phyloP scores from a whole-genome alignment of 2,888 invertebrate genomes.

The Rhaphigaster nebulosa region DNA sequence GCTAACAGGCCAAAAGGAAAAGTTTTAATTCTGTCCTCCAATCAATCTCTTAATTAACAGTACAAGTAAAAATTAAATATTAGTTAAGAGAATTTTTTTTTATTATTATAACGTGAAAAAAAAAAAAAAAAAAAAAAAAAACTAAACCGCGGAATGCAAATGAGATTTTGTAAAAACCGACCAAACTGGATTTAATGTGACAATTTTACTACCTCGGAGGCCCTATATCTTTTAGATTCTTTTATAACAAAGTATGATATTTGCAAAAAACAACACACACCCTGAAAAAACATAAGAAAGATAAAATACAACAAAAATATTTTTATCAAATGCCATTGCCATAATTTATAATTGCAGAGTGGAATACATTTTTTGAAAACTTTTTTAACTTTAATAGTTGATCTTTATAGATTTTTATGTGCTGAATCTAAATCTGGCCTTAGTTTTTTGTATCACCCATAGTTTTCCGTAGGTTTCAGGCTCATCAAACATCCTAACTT shows the following conservation, averaged over 20 bases:
- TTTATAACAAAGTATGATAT: not conserved
- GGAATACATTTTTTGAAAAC: too few species aligned
- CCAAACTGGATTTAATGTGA: slow-evolving; percentile 23
- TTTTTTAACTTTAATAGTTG: too few species aligned
- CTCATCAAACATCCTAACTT: too few species aligned
- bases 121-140: not conserved
- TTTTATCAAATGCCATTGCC: too few species aligned
- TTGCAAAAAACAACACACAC: not conserved
- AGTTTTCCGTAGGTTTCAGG: too few species aligned
- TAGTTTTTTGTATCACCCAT: too few species aligned
- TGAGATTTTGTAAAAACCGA: not conserved
- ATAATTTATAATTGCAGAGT: too few species aligned
- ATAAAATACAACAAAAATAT: not conserved
- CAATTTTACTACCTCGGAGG: not conserved
- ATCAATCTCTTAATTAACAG: slow-evolving; percentile 7
- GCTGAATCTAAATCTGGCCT: too few species aligned
- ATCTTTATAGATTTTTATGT: too few species aligned
- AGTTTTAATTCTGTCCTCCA: not conserved
- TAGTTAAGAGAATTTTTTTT: not conserved
- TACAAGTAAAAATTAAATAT: not conserved
- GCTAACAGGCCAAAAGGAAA: not conserved
- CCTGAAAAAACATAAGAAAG: not conserved
- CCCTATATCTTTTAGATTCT: not conserved
- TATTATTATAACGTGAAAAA: not conserved
- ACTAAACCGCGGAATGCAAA: not conserved